Percentiles rank a stretch among this genome's conserved stretches.
Conservation (phyloP, 2,888 invertebrate species). For the Anthrax anthrax region DNA sequence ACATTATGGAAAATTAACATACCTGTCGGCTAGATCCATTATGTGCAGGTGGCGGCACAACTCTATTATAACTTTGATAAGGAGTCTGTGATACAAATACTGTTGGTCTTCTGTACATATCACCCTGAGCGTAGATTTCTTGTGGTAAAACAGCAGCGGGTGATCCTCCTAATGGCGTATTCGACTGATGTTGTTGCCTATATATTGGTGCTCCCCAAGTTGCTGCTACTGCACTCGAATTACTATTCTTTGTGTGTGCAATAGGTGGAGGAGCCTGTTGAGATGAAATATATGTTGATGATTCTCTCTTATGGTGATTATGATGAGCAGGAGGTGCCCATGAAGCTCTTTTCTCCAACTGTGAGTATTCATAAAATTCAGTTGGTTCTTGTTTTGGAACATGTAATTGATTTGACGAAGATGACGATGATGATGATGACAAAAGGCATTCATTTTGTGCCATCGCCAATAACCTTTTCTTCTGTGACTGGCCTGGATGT, state of each 20-base stretch:
- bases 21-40: constrained; percentile 36
- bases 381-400: constrained; percentile 34
- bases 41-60: constrained; percentile 35
- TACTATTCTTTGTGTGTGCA: constrained; percentile 33
- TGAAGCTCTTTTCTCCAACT: constrained; percentile 30
- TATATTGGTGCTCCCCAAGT: constrained; percentile 34
- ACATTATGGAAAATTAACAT: too few relatives aligned
- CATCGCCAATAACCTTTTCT: constrained; percentile 76
- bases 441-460: constrained; percentile 62
- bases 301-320: constrained; percentile 32
- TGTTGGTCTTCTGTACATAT: constrained; percentile 49
- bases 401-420: constrained; percentile 22
- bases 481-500: constrained; percentile 60
- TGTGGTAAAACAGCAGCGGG: constrained; percentile 32
- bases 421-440: constrained; percentile 33
- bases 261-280: constrained; percentile 27
- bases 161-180: constrained; percentile 34
- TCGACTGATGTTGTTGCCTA: constrained; percentile 40
- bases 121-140: constrained; percentile 35
- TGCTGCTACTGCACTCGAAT: constrained; percentile 23
- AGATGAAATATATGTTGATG: constrained; percentile 21
- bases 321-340: constrained; percentile 37
- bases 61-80: constrained; percentile 31
- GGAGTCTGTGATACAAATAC: constrained; percentile 50
- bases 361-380: constrained; percentile 32